Percentiles rank a stretch among this genome's conserved stretches.
Conservation (phyloP, 2,113 vertebrate genomes). For the Prunella fulvescens region DNA sequence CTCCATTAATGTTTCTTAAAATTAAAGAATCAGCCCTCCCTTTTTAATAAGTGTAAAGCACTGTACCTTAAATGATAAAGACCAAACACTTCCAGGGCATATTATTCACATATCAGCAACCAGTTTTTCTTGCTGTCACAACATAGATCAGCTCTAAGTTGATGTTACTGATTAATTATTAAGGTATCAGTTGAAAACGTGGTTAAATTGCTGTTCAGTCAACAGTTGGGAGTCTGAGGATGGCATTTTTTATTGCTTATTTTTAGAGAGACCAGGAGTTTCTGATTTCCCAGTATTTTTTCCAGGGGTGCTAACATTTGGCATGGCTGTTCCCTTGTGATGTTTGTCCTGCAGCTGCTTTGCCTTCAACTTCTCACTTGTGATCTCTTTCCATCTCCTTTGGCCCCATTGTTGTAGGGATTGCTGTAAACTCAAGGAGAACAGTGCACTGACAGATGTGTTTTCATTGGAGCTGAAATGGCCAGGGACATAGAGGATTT, state of each 20-base stretch:
- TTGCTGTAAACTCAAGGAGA: not conserved
- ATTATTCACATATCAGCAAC: not conserved
- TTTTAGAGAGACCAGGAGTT: not conserved
- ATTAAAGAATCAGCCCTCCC: constrained; percentile 19
- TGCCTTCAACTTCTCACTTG: not conserved
- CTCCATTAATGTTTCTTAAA: not conserved
- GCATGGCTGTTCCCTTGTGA: not conserved
- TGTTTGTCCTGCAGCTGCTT: not conserved
- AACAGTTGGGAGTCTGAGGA: not conserved
- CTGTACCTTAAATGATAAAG: not conserved
- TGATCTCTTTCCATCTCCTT: not conserved
- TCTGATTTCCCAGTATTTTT: not conserved
- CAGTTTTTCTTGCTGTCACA: not conserved
- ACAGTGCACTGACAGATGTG: not conserved
- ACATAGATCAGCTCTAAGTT: not conserved
- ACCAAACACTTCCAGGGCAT: not conserved
- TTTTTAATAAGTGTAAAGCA: not conserved
- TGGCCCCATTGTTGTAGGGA: not conserved
- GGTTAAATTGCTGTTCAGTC: not conserved
- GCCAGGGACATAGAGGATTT: not conserved
- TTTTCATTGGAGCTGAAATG: not conserved
- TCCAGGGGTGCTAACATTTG: not conserved
- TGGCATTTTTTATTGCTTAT: not conserved
- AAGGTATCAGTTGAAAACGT: not conserved
- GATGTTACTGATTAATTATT: not conserved